Evolutionary conservation across 1,140 invertebrate genomes (phyloP).

Genomic region (Zaprionus taronus): DNA sequence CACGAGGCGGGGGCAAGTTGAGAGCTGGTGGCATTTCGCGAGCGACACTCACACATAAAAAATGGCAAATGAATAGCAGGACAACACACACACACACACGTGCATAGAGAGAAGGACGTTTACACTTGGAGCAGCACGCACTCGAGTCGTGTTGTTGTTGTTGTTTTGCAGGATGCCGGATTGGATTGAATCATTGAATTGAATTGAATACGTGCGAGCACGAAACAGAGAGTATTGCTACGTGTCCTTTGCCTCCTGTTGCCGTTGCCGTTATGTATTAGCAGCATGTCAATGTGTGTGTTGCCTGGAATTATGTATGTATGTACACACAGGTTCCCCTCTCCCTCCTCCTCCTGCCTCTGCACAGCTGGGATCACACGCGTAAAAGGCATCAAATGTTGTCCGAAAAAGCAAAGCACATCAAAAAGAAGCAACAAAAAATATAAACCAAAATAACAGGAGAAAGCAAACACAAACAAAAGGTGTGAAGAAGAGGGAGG

Average conservation of each 20-base stretch:
- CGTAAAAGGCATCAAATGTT: constrained; percentile 75
- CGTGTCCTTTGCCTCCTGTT: constrained; percentile 36
- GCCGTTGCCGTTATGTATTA: constrained; percentile 62
- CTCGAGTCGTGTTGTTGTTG: constrained; percentile 22
- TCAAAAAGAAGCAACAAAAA: constrained; percentile 30
- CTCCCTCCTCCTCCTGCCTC: neutral
- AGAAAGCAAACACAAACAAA: constrained; percentile 19
- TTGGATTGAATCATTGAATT: constrained; percentile 80
- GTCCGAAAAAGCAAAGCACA: constrained; percentile 57
- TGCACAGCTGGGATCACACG: constrained; percentile 32
- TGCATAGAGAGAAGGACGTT: neutral
- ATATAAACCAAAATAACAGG: constrained; percentile 7
- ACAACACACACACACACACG: constrained; percentile 26
- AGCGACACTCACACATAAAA: constrained; percentile 39
- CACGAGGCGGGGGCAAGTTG: neutral
- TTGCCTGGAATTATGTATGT: constrained; percentile 65
- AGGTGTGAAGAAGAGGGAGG: neutral
- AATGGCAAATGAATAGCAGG: constrained; percentile 57
- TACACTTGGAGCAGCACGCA: constrained; percentile 17
- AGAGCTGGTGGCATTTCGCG: constrained; percentile 30
- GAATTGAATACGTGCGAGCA: constrained; percentile 81
- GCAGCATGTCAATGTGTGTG: constrained; percentile 76
- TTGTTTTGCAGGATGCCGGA: constrained; percentile 53
- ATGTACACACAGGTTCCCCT: constrained; percentile 12
- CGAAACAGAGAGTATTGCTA: constrained; percentile 55